phyloP scores from a whole-genome alignment of 2,888 invertebrate species.

The Hymenopus coronatus region DNA sequence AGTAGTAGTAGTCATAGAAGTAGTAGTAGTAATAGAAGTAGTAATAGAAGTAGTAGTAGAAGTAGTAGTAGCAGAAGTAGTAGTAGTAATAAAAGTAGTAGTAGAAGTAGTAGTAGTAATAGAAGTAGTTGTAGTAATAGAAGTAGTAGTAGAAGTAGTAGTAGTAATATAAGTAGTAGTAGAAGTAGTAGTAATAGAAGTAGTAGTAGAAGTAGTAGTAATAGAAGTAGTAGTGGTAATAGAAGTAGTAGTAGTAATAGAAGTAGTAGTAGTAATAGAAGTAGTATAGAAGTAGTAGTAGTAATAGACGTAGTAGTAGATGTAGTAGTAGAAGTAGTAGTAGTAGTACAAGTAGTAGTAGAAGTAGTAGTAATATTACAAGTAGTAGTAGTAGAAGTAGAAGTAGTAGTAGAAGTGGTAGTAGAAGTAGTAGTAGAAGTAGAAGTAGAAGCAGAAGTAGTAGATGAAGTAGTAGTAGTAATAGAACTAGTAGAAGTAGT shows the following conservation, averaged over 20 bases:
- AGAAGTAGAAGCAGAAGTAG: neutral
- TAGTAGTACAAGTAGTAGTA: neutral
- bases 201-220: neutral
- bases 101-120: neutral
- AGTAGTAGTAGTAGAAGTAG: neutral
- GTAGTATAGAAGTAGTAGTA: neutral
- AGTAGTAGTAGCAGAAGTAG: neutral
- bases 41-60: neutral
- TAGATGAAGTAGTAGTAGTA: neutral
- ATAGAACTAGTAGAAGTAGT: neutral
- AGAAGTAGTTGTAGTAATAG: neutral
- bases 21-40: neutral
- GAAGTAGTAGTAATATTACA: neutral
- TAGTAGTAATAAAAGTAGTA: neutral
- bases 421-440: neutral
- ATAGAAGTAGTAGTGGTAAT: neutral
- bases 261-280: neutral
- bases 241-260: neutral
- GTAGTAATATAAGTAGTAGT: neutral
- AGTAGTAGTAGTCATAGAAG: neutral
- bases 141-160: neutral
- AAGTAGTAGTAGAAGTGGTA: neutral
- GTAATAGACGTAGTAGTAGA: neutral
- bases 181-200: neutral
- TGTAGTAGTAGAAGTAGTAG: neutral